phyloP scores from a whole-genome alignment of 2,888 invertebrate genomes.

The Sarcophaga rosellei region DNA sequence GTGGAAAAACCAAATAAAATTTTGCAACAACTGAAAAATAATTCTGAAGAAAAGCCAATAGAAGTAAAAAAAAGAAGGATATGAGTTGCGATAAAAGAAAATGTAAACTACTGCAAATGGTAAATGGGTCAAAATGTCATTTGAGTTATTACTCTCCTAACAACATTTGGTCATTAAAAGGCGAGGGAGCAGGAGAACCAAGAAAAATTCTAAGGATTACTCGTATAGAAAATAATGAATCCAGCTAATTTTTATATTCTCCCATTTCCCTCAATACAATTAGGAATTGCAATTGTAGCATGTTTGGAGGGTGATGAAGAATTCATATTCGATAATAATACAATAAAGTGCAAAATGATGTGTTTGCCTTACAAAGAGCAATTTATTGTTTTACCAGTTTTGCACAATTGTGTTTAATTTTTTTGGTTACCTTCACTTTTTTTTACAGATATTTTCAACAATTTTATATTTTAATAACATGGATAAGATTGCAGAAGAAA shows the following conservation, averaged over 20 bases:
- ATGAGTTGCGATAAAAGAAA: not conserved
- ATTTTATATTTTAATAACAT: not conserved
- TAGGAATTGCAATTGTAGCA: not conserved
- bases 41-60: no score
- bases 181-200: no score
- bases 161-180: no score
- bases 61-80: not conserved
- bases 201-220: no score
- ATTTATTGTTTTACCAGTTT: no score
- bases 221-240: no score
- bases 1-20: not conserved
- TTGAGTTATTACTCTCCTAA: not conserved
- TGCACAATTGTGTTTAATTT: no score
- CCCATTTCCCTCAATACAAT: not conserved
- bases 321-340: not conserved
- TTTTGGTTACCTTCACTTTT: no score
- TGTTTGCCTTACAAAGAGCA: not conserved
- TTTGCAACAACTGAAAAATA: conserved; percentile 1
- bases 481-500: not conserved
- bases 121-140: not conserved
- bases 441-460: no score
- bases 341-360: conserved; percentile 1
- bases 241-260: not conserved
- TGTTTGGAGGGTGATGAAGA: not conserved
- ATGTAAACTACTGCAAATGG: not conserved